Evolutionary conservation across 1,140 invertebrate genomes (phyloP), one percentile per base, ranked within the genome.

Genomic region (Drosophila simulans): DNA sequence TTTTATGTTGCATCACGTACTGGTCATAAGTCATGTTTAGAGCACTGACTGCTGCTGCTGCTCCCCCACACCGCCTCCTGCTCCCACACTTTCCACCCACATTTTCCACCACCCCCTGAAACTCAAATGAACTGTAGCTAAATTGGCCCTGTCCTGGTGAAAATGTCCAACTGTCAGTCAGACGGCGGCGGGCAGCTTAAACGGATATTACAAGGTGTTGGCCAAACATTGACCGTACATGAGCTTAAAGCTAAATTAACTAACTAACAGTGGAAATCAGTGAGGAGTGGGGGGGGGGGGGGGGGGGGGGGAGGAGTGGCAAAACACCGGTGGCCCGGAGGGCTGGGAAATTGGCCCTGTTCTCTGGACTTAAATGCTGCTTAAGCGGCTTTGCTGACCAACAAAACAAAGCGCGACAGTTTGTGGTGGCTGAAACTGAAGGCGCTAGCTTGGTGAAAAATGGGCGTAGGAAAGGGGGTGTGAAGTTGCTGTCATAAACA

Each of bases 1-100:
- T 91, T 91, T 91, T 91, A 91, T 91, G 90, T 91, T 91, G 90
- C 89, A 91, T 91, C 90, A 91, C 90, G 90, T 91, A 90, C 71
- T 74, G 90, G 84, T 91, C 89, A 91, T 91, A 91, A 91, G 89
- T 91, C 89, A 91, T 91, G 89, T 91, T 91, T 91, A 89, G 89
- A 84, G 80, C 84, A 79, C 80, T 85, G 81, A 75, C 70, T 79
- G 77, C 77, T 80, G 40, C 59, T 68, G 57, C 39, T 43, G 12
- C 35, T 13, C 3, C 42, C 17, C 39, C 39, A 3, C n/a, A 5
- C 5, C 37, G 11, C n/a, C 11, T 39, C 35, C 27, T 17, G 42
- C 5, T 57, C 20, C n/a, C 59, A 49, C 56, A 27, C 34, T 51
- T 17, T 48, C 22, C 49, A 53, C 25, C 35, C 17, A 11, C 27